phyloP scores from a whole-genome alignment of 2,113 vertebrate genomes.

The Hystrix cristata region DNA sequence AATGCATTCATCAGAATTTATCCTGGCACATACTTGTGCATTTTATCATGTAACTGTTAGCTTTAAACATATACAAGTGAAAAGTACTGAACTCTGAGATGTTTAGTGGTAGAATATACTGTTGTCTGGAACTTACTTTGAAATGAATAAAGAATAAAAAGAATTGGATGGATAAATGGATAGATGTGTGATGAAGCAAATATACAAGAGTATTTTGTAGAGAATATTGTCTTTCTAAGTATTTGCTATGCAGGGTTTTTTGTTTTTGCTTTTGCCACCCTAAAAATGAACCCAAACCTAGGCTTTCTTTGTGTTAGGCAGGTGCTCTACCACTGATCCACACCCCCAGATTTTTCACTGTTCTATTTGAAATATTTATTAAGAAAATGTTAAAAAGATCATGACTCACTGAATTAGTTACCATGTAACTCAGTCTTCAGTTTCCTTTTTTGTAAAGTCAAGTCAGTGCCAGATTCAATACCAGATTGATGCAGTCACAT shows the following conservation, averaged over 20 bases:
- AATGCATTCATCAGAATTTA: constrained; percentile 32
- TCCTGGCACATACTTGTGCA: not conserved
- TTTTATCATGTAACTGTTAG: constrained; percentile 25
- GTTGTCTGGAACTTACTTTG: not conserved
- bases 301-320: not conserved
- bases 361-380: constrained; percentile 25
- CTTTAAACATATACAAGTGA: constrained; percentile 19
- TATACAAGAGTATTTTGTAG: not conserved
- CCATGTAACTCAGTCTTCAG: not conserved
- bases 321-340: not conserved
- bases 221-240: not conserved
- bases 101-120: constrained; percentile 11
- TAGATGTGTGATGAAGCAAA: constrained; percentile 7
- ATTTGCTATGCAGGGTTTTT: not conserved
- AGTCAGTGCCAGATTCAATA: not conserved
- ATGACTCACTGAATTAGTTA: not conserved
- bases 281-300: not conserved
- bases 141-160: constrained; percentile 30
- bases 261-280: not conserved
- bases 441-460: constrained; percentile 51
- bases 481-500: not conserved
- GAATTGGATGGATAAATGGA: not conserved
- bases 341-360: not conserved
- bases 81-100: constrained; percentile 1
- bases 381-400: not conserved